phyloP scores from a whole-genome alignment of 2,113 vertebrate genomes.

The Oceanodroma tethys region DNA sequence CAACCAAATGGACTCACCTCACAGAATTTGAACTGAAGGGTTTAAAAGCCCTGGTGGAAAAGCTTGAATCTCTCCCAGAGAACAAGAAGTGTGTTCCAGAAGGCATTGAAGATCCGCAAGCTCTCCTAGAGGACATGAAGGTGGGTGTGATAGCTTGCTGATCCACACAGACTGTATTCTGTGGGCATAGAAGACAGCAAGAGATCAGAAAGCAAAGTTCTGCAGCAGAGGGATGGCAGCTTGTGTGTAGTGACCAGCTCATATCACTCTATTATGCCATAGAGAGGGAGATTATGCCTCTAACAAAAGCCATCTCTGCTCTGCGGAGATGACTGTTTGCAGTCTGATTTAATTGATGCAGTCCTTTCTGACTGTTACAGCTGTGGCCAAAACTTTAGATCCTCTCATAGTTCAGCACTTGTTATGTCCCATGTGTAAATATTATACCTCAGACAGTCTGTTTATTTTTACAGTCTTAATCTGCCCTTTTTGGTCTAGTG shows the following conservation, averaged over 20 bases:
- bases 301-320: not conserved
- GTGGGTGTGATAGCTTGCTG: constrained; percentile 64
- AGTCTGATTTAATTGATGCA: not conserved
- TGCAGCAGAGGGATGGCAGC: not conserved
- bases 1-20: constrained; percentile 86
- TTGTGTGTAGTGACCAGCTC: not conserved
- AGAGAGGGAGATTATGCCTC: not conserved
- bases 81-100: constrained; percentile 91
- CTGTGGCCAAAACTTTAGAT: not conserved
- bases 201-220: not conserved
- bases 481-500: not conserved
- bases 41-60: constrained; percentile 90
- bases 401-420: not conserved
- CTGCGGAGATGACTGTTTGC: not conserved
- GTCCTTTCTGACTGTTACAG: not conserved
- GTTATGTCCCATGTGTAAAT: not conserved
- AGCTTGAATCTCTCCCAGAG: constrained; percentile 92
- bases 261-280: not conserved
- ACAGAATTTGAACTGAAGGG: constrained; percentile 94
- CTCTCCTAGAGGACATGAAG: constrained; percentile 92
- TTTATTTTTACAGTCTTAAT: not conserved
- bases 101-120: constrained; percentile 88
- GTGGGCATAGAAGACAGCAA: not conserved
- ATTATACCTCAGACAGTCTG: not conserved
- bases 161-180: not conserved